Evolutionary conservation across 2,113 vertebrate genomes (phyloP), one percentile per base, ranked within the genome.

Genomic region (Passer montanus): DNA sequence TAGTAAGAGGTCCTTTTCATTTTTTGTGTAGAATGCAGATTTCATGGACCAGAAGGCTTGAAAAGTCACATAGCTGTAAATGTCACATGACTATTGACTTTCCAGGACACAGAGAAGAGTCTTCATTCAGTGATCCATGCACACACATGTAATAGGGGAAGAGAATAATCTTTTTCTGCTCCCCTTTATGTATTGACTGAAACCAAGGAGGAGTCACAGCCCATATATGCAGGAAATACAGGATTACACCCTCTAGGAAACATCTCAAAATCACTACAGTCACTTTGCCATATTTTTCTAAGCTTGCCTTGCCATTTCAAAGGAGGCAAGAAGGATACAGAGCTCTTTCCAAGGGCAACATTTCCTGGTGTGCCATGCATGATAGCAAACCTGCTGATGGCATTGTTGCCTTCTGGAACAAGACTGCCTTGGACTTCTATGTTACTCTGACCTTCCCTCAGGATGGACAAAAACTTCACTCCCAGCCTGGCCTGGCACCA

Each of bases 401-500:
- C 74, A 33, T n/a, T 82, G 41, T 6, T 83, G 41, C 11, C 19
- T 94, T 89, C 58, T 69, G 30, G 53, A 68, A 59, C 27, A 44
- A 62, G 31, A 18, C 47, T 41, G 17, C 8, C 66, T 70, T 75
- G 49, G 82, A 69, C 53, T 82, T 81, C 33, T 72, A 39, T 68
- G 50, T 56, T 75, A 56, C 20, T 52, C 44, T 58, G 23, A 62
- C 7, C 11, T 69, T 47, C 28, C 26, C 23, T 66, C 23, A 35
- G 31, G 7, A 5, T 33, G 27, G 21, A 28, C n/a, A 86, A 77
- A 27, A 80, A 62, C 10, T 39, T 24, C 14, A 74, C 12, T 58
- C 7, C 10, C 30, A 77, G 24, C 24, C 49, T 62, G 47, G 6
- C 5, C 19, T 0, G 0, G 28, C 27, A 77, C 11, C 35, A 91